A percentile compares a stretch with the other conserved stretches of the same genome.
These are phyloP conservation scores for Lathamus discolor DNA, from an alignment of 2,113 vertebrate genomes.

Conservation along the genomic window DNA sequence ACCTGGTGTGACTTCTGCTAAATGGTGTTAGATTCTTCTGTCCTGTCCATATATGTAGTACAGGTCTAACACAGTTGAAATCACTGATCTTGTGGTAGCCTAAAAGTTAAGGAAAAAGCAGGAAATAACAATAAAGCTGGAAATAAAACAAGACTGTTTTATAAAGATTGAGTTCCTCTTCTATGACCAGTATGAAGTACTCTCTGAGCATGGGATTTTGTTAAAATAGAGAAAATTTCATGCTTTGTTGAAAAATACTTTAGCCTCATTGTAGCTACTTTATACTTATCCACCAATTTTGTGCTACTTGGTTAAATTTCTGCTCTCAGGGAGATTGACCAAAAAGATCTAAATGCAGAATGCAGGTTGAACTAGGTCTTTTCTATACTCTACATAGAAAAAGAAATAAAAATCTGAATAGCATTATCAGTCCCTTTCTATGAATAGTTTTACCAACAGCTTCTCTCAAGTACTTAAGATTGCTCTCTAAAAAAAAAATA, in stretches of 20 bases:
- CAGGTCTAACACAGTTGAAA: not conserved
- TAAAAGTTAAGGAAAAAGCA: not conserved
- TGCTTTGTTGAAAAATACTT: not conserved
- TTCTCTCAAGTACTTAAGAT: not conserved
- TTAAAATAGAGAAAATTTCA: not conserved
- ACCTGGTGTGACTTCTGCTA: not conserved
- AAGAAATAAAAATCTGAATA: not conserved
- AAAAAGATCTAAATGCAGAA: not conserved
- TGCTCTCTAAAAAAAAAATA: not conserved
- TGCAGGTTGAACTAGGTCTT: not conserved
- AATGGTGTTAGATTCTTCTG: not conserved
- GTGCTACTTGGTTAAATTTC: not conserved
- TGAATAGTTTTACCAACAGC: not conserved
- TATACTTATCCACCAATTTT: not conserved
- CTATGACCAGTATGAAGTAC: not conserved
- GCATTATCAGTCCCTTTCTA: not conserved
- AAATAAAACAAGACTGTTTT: not conserved
- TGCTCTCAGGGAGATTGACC: not conserved
- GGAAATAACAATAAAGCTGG: not conserved
- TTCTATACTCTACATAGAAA: not conserved
- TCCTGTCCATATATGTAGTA: not conserved
- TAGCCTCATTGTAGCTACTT: not conserved
- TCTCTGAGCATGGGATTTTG: not conserved
- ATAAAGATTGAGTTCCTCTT: not conserved
- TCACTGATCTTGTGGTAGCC: not conserved